Evolutionary conservation across 2,888 invertebrate genomes (phyloP), one percentile per base, ranked within the genome.

Genomic region (Latheticus oryzae): DNA sequence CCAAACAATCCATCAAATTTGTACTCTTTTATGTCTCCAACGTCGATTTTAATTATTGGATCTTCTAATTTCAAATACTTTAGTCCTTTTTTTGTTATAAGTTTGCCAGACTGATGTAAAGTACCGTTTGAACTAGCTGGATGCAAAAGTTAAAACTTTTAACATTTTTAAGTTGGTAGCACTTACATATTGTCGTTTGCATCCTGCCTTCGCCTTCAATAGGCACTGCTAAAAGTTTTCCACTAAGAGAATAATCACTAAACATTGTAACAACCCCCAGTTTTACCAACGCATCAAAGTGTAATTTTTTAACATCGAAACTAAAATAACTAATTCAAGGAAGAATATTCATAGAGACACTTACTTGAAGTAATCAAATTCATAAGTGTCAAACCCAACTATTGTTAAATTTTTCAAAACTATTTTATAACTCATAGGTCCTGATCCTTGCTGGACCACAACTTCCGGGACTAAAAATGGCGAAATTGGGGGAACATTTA

Each of bases 401-500:
- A 61, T 13, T 4, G 16, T 5, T 5, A 61, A 4, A 32, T 58
- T 54, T 1, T n/a, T 48, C 2, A 61, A 15, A 3, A 21, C 26
- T 4, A 23, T 30, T 26, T 54, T 58, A 9, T 43, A 54, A 28
- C 37, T 53, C 1, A 61, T 12, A 1, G 51, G 30, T 9, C 33
- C 17, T 1, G 47, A 53, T 5, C 53, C 58, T 15, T 54, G 54
- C 21, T 58, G 26, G 13, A 61, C 24, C 4, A 7, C 21, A 5
- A 61, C 59, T 77, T 79, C 72, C 0, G 79, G 75, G 3, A 81
- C 65, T 4, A 61, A 48, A 5, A 80, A 72, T 0, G 81, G 81
- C 35, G 81, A 80, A 53, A 79, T 77, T 0, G 78, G 63, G 3
- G 81, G 80, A 17, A 81, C 73, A 11, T 74, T 69, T 11, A 81